Evolutionary conservation across 2,797 vertebrate species (phyloP).

Genomic region (Pogonophryne albipinna): DNA sequence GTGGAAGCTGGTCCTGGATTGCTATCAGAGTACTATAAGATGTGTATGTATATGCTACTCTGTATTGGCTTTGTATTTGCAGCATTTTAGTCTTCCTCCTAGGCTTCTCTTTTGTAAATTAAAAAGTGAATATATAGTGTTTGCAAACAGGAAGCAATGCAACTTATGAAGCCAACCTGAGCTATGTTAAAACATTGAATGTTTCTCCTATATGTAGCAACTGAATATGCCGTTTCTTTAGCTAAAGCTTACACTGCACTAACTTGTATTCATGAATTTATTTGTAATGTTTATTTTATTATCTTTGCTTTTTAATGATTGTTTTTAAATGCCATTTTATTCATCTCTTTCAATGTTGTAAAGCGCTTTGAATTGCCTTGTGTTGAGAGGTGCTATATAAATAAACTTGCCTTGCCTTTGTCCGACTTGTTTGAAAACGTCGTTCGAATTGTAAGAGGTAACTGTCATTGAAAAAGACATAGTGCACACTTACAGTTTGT

Average conservation of each 20-base stretch:
- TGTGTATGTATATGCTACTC: neutral
- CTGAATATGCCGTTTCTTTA: too few species aligned
- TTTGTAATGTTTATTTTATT: too few species aligned
- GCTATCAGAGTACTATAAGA: neutral
- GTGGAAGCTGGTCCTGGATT: neutral
- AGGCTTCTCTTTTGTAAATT: neutral
- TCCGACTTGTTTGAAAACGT: conserved; percentile 17
- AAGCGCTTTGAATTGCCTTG: too few species aligned
- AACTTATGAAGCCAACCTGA: neutral
- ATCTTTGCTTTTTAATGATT: too few species aligned
- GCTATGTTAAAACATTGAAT: neutral
- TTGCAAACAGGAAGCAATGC: neutral
- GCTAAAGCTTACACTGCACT: too few species aligned
- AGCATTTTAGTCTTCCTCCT: neutral
- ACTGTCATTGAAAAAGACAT: neutral
- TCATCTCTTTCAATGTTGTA: too few species aligned
- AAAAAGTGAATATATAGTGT: neutral
- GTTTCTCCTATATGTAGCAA: neutral
- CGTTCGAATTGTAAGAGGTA: neutral
- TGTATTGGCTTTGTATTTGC: neutral
- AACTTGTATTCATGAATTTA: too few species aligned
- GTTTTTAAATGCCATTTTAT: too few species aligned
- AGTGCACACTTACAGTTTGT: neutral
- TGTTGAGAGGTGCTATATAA: too few species aligned
- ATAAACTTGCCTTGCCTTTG: neutral